A percentile compares a stretch with the other conserved stretches of the same genome.
These are phyloP conservation scores for Tragulus kanchil DNA, from an alignment of 2,113 vertebrate genomes.

Conservation along the genomic window DNA sequence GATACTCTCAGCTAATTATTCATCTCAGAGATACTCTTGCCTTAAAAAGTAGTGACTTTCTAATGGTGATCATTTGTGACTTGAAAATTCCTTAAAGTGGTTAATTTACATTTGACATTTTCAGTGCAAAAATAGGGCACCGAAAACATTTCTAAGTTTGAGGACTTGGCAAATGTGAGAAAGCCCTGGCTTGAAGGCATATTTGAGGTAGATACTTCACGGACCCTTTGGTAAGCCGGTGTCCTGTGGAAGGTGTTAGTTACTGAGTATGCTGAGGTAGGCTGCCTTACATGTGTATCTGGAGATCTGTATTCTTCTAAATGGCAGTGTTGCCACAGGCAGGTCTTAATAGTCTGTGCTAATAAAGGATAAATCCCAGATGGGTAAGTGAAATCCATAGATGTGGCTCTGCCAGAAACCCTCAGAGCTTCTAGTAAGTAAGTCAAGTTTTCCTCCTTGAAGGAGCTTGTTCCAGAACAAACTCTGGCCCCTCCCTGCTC, in stretches of 20 bases:
- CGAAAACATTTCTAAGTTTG: neutral
- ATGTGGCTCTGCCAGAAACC: neutral
- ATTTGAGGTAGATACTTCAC: neutral
- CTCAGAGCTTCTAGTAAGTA: neutral
- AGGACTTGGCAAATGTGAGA: neutral
- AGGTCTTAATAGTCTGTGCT: neutral
- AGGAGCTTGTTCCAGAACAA: neutral
- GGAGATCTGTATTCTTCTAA: neutral
- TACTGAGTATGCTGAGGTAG: neutral
- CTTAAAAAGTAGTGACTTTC: neutral
- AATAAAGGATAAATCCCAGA: neutral
- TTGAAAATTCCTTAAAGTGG: neutral
- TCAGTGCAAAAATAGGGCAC: neutral
- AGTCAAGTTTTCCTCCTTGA: neutral
- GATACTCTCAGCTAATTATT: neutral
- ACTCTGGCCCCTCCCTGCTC: neutral
- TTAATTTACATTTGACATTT: slow-evolving; percentile 19
- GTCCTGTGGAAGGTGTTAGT: fast-evolving
- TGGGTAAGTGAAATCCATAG: neutral
- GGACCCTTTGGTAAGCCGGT: neutral
- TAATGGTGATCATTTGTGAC: neutral
- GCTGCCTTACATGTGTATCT: neutral
- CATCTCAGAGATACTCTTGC: neutral
- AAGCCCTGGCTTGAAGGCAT: neutral
- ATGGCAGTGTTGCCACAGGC: neutral